Evolutionary conservation across 2,888 invertebrate genomes (phyloP).

Genomic region (Shargacucullia verbasci): DNA sequence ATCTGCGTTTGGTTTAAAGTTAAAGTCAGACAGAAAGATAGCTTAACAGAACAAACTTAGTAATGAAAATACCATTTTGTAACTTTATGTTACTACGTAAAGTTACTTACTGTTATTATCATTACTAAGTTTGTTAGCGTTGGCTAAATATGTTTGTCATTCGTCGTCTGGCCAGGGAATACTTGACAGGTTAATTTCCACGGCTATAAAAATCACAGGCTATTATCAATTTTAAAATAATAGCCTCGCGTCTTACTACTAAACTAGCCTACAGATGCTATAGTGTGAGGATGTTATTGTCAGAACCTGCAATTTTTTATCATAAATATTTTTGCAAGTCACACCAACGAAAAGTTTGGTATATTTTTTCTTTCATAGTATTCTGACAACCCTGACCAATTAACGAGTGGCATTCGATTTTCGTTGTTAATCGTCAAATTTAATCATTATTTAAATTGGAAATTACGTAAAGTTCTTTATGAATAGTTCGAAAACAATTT

Average conservation of each 20-base stretch:
- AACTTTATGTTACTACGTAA: no score
- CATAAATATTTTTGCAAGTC: background rate
- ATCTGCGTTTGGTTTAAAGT: no score
- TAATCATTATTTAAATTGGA: constrained; percentile 23
- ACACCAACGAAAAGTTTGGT: no score
- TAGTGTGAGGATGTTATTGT: constrained; percentile 22
- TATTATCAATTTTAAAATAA: constrained; percentile 31
- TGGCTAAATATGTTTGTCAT: constrained; percentile 6
- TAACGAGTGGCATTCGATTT: constrained; percentile 27
- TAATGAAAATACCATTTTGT: no score
- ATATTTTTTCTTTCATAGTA: background rate
- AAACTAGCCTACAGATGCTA: constrained; percentile 24
- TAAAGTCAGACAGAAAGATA: no score
- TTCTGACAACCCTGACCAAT: constrained; percentile 34
- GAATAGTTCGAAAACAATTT: constrained; percentile 6
- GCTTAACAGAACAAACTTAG: no score
- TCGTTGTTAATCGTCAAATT: constrained; percentile 10
- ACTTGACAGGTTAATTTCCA: constrained; percentile 32
- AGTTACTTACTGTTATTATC: no score
- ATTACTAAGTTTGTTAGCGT: no score
- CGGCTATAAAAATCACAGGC: constrained; percentile 28
- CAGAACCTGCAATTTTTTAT: constrained; percentile 17
- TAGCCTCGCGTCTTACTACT: constrained; percentile 11
- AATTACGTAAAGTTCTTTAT: constrained; percentile 20
- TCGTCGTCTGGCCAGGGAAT: background rate